Base-by-base conservation (phyloP, 2,113 vertebrate genomes). In the Austrofundulus limnaeus region DNA sequence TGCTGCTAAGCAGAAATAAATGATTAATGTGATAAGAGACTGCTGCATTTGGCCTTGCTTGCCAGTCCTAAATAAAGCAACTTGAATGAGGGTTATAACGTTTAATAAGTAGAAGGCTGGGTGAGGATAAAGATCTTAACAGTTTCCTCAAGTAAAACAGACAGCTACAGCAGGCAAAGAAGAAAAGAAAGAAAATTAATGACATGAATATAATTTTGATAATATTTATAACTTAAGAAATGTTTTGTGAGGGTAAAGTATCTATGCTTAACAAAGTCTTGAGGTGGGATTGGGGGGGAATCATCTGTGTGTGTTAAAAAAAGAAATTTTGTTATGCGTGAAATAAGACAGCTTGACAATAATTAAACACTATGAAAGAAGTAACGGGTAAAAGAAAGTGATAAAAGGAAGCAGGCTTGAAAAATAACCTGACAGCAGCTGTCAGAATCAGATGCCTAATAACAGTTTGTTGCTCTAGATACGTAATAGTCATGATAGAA, bases 371-470 rank as follows among this genome's bases (percentile, higher is more conserved):
- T 47, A 71, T 49, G 38, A 17, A 23, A 61, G 41, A 38, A 3
- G 37, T 59, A 49, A 34, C 0, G 0, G 54, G 53, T 50, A 19
- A 31, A 50, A 28, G 39, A 57, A 24, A 52, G 49, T 15, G 54
- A 57, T 41, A 21, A 28, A 31, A 46, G 16, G 4, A 67, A 17
- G 25, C 15, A 43, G 11, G 19, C 19, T 17, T 58, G 64, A 66
- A 21, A 59, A 66, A 66, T 70, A 59, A 72, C n/a, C 12, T 56
- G 54, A 54, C 70, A 52, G 58, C 49, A 38, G 53, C 75, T 82
- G 70, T 81, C 61, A 70, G 54, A 63, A 47, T 5, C 31, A 12
- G 12, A 20, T 58, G 41, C 52, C 74, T 71, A 15, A 39, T 53
- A 53, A 46, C 37, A 38, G 14, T 20, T 42, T 48, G 3, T 47